Percentiles rank a stretch among this genome's conserved stretches.
Evolutionary conservation across 2,113 vertebrate species (phyloP).

Genomic region (Chamaetylas fuelleborni): DNA sequence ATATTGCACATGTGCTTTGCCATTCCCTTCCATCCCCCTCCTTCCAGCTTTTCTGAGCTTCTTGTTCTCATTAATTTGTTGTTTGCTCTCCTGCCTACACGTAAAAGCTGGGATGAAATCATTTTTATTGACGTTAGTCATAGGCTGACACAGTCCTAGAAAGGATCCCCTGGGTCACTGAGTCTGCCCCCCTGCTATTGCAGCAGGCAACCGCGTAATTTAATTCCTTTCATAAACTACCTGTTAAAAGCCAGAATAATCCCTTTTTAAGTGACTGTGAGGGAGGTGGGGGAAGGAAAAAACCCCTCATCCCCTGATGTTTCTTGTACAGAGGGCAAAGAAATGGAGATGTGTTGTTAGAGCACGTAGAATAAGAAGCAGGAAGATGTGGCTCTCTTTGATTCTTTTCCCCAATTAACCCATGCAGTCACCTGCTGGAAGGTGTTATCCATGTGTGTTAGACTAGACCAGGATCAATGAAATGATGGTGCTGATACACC

Average conservation of each 20-base stretch:
- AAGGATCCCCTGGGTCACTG: slow-evolving; percentile 7
- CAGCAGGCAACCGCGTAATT: neutral
- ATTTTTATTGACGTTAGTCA: slow-evolving; percentile 34
- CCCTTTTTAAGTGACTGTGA: neutral
- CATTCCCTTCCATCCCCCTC: neutral
- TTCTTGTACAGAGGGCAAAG: neutral
- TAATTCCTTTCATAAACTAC: slow-evolving; percentile 37
- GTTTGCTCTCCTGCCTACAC: neutral
- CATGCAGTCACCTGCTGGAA: neutral
- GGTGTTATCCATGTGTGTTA: neutral
- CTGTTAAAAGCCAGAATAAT: slow-evolving; percentile 8
- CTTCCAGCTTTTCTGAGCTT: neutral
- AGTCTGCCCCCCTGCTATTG: neutral
- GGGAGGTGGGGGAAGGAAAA: neutral
- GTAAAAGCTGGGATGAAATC: slow-evolving; percentile 9
- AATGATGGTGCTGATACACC: neutral
- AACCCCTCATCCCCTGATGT: neutral
- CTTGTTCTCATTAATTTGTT: slow-evolving; percentile 44
- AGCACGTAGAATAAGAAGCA: neutral
- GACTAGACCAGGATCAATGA: neutral
- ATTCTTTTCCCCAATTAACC: neutral
- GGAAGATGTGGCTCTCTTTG: neutral
- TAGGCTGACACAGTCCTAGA: neutral
- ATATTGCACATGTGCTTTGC: neutral
- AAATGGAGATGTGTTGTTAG: neutral